Conservation (phyloP, 2,888 invertebrate species). For the Drosophila villosipedis region DNA sequence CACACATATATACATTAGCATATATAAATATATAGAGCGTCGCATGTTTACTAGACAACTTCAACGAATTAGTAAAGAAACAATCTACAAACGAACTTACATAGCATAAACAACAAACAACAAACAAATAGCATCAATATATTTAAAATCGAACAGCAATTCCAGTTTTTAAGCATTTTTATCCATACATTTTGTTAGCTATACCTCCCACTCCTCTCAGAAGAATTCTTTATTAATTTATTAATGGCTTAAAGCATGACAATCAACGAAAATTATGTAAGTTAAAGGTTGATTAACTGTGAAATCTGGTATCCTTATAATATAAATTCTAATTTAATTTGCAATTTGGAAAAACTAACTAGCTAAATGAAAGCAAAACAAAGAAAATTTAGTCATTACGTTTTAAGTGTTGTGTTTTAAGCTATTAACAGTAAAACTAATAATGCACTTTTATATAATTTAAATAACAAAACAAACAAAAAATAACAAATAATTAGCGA, state of each 20-base stretch:
- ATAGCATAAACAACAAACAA: constrained; percentile 24
- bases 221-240: constrained; percentile 19
- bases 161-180: constrained; percentile 31
- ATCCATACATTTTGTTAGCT: constrained; percentile 21
- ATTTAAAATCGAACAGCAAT: constrained; percentile 7
- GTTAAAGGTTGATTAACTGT: constrained; percentile 44
- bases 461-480: constrained; percentile 25
- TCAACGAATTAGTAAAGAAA: constrained; percentile 73
- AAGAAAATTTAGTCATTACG: constrained; percentile 30
- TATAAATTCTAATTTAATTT: constrained; percentile 11
- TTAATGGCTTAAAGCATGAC: constrained; percentile 75
- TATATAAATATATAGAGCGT: constrained; percentile 35
- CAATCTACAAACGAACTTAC: constrained; percentile 65
- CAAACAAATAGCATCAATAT: constrained; percentile 19
- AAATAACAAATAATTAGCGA: constrained; percentile 47
- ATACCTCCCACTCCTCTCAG: not conserved
- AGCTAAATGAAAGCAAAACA: constrained; percentile 26
- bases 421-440: constrained; percentile 49
- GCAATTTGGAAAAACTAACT: constrained; percentile 10
- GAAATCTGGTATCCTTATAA: constrained; percentile 1
- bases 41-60: constrained; percentile 69
- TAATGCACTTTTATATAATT: constrained; percentile 59
- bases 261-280: constrained; percentile 66
- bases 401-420: constrained; percentile 67
- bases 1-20: constrained; percentile 36